phyloP scores from a whole-genome alignment of 2,797 vertebrate species.

The Erethizon dorsatum region DNA sequence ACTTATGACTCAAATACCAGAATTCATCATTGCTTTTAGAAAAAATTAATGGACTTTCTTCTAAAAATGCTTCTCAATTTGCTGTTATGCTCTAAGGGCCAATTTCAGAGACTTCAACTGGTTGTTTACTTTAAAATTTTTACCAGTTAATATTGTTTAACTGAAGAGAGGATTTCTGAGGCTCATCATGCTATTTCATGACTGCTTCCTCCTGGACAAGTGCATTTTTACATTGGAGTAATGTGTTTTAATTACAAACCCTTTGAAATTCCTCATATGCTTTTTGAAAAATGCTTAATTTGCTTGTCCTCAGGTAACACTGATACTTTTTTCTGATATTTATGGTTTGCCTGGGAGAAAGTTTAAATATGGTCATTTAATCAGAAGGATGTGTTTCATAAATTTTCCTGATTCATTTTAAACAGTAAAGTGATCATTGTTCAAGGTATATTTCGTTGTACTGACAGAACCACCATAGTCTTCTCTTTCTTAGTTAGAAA shows the following conservation, averaged over 20 bases:
- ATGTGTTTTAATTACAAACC: not conserved
- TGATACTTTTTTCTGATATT: not conserved
- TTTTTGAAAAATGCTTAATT: not conserved
- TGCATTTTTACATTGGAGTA: not conserved
- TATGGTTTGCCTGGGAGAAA: not conserved
- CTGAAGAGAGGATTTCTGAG: not conserved
- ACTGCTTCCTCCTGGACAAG: not conserved
- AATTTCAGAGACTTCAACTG: not conserved
- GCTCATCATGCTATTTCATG: not conserved
- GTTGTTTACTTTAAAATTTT: not conserved
- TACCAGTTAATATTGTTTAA: not conserved
- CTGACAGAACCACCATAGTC: not conserved
- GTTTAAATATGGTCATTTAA: not conserved
- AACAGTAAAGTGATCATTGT: not conserved
- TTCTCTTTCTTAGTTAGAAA: not conserved
- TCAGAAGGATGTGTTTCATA: not conserved
- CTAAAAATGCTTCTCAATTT: not conserved
- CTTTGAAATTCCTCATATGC: not conserved
- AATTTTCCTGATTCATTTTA: not conserved
- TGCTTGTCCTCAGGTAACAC: not conserved
- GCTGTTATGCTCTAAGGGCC: not conserved
- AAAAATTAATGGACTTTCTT: conserved; percentile 13
- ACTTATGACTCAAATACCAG: not conserved
- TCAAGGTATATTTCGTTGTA: not conserved
- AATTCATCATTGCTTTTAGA: not conserved